Conservation (phyloP, 2,797 vertebrate species). For the Galagoides demidoff region DNA sequence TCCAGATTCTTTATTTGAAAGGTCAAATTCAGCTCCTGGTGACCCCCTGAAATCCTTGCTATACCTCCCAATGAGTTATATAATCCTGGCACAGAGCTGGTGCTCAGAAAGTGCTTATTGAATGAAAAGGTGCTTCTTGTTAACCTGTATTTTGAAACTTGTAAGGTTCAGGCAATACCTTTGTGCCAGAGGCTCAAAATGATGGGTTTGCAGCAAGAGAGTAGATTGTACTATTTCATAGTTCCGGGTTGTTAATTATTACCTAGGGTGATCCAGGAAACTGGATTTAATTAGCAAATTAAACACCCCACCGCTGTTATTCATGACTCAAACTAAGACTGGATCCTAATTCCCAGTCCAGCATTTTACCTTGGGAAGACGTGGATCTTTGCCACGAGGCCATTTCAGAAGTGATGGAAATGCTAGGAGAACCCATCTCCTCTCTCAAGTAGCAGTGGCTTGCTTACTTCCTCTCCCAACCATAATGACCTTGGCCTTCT, state of each 20-base stretch:
- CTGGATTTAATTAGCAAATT: conserved; percentile 37
- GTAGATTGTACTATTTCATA: not conserved
- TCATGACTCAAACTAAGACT: not conserved
- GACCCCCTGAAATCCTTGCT: not conserved
- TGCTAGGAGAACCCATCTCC: not conserved
- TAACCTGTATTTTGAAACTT: conserved; percentile 16
- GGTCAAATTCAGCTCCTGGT: not conserved
- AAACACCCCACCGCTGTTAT: not conserved
- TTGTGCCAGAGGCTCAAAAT: not conserved
- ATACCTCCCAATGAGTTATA: not conserved
- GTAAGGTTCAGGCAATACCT: not conserved
- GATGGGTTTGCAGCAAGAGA: not conserved
- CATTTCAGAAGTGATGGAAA: not conserved
- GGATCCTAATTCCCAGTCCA: not conserved
- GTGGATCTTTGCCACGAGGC: not conserved
- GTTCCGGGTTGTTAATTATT: conserved; percentile 73
- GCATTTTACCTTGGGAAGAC: not conserved
- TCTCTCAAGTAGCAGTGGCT: not conserved
- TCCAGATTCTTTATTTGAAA: conserved; percentile 39
- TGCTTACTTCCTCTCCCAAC: not conserved
- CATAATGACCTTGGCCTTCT: not conserved
- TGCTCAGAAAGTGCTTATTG: not conserved
- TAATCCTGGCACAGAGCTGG: no score
- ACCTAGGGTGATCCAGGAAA: conserved; percentile 45
- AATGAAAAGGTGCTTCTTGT: not conserved